Conservation (phyloP, 2,113 vertebrate species). For the Passerina amoena region DNA sequence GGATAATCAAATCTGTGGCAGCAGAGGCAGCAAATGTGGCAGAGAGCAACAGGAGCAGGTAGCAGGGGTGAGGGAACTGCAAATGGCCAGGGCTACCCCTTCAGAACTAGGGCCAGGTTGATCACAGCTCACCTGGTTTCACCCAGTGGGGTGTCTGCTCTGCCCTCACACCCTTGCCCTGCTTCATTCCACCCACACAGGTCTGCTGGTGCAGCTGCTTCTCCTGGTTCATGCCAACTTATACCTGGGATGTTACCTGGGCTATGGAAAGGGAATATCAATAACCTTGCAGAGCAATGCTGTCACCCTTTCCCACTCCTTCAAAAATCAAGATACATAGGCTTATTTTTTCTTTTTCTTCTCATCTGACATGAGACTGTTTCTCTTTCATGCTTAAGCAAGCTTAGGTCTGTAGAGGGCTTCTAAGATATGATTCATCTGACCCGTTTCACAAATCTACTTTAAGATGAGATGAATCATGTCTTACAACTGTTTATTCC, state of each 20-base stretch:
- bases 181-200: not conserved
- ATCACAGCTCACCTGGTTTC: not conserved
- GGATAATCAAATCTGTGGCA: not conserved
- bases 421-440: conserved; percentile 50
- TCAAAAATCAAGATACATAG: not conserved
- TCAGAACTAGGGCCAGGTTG: not conserved
- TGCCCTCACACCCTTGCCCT: not conserved
- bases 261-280: not conserved
- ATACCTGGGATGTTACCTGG: not conserved
- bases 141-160: not conserved
- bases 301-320: not conserved
- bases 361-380: not conserved
- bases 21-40: not conserved
- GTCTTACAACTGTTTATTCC: conserved; percentile 15
- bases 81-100: not conserved
- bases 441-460: conserved; percentile 49
- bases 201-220: not conserved
- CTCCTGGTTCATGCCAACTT: not conserved
- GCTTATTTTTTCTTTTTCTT: not conserved
- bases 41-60: not conserved
- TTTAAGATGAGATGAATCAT: conserved; percentile 57
- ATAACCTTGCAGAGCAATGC: not conserved
- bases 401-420: not conserved
- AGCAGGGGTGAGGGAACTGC: accelerated
- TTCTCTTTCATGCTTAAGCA: conserved; percentile 33